Evolutionary conservation across 2,797 vertebrate genomes (phyloP), one percentile per base, ranked within the genome.

Genomic region (Rhinichthys osculus): DNA sequence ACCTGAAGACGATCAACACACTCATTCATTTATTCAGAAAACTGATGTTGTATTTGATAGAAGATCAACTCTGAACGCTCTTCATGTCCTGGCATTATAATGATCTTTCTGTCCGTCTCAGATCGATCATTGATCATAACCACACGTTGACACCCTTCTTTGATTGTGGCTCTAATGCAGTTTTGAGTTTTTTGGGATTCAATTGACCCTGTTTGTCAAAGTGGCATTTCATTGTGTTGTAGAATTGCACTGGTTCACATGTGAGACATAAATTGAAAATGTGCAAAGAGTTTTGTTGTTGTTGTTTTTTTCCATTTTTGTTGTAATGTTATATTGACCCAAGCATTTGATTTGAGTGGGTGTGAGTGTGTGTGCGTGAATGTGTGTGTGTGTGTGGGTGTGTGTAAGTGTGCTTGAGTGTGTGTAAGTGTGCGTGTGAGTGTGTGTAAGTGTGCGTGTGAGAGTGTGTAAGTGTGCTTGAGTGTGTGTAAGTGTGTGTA

Each of bases 191-290:
- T 78, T 40, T n/a, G 19, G 38, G 67, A 71, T 70, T 78, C 7
- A 44, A 3, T 23, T 5, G 14, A 42, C 17, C 62, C 40, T 33
- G 62, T 66, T 66, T 66, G 27, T 66, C n/a, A 40, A 54, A 81
- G 66, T 72, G 69, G 52, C 69, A 35, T 83, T 74, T 64, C 21
- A 8, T 38, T 73, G 33, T 82, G 70, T 50, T 50, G 57, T 17
- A 23, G n/a, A 59, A 33, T 33, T 59, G 35, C 38, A 21, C 50
- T 71, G 9, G 59, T 66, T 66, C 62, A 33, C 13, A 17, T 62
- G 57, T 27, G 30, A 38, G 44, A 80, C 62, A 70, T 35, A 54
- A 21, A 72, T 3, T 64, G 4, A 73, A 74, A 17, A 13, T 21
- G 17, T 77, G 64, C 30, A 33, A 66, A 57, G 54, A 64, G 62